A percentile compares a stretch with the other conserved stretches of the same genome.
These are phyloP conservation scores for Baryphthengus martii DNA, from an alignment of 2,113 vertebrate genomes.

Conservation along the genomic window DNA sequence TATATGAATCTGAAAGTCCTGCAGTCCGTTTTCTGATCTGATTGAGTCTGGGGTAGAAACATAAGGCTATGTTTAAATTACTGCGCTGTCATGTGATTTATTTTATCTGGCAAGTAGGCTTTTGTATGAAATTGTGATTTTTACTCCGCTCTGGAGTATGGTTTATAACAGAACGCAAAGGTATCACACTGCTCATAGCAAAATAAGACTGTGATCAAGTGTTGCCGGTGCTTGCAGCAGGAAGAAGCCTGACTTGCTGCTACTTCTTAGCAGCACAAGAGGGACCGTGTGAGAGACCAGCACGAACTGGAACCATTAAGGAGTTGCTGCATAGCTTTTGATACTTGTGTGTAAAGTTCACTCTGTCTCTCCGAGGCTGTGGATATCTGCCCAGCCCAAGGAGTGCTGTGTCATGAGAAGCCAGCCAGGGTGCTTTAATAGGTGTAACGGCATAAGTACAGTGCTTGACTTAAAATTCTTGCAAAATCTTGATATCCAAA, in stretches of 20 bases:
- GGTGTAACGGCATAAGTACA: neutral
- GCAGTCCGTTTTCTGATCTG: neutral
- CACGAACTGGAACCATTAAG: neutral
- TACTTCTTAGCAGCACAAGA: neutral
- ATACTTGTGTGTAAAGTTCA: neutral
- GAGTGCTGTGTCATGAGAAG: neutral
- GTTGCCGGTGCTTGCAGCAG: neutral
- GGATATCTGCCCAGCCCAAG: neutral
- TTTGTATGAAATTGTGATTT: neutral
- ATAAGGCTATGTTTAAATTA: neutral
- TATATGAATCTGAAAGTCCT: conserved; percentile 15
- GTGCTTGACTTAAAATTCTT: neutral
- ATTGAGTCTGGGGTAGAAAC: neutral
- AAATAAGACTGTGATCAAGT: neutral
- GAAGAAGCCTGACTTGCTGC: neutral
- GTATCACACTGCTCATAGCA: neutral
- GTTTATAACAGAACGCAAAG: neutral
- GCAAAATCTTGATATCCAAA: neutral
- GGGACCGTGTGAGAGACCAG: neutral
- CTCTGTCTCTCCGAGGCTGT: rapidly evolving
- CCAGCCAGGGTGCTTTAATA: neutral
- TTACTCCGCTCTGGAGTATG: neutral
- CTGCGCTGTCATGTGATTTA: neutral
- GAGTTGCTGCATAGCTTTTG: neutral
- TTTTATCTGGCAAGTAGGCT: neutral